phyloP scores from a whole-genome alignment of 2,888 invertebrate species.

The Drosophila acutilabella region DNA sequence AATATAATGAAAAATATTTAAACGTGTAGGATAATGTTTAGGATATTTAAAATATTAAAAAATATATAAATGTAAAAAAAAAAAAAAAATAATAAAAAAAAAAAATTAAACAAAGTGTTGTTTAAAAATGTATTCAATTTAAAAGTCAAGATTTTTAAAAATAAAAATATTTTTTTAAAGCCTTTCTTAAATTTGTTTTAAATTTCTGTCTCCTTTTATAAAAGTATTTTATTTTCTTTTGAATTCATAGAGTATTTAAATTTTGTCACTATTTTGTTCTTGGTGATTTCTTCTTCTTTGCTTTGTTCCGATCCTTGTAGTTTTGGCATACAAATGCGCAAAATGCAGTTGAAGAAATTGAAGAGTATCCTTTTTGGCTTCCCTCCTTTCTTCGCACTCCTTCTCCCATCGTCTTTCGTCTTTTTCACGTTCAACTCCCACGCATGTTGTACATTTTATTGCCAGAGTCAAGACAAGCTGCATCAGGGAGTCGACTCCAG shows the following conservation, averaged over 20 bases:
- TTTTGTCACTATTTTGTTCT: neutral
- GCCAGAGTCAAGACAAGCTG: constrained; percentile 47
- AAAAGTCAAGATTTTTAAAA: too few species aligned
- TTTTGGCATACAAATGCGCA: constrained; percentile 75
- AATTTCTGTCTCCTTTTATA: too few species aligned
- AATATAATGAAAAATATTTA: too few species aligned
- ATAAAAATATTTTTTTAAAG: too few species aligned
- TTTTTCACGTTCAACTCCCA: constrained; percentile 24
- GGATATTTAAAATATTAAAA: too few species aligned
- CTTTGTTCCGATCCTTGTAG: constrained; percentile 11
- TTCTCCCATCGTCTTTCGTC: neutral
- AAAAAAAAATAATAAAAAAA: too few species aligned
- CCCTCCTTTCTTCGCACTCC: neutral
- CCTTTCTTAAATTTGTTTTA: too few species aligned
- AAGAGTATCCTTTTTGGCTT: neutral
- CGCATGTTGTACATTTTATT: constrained; percentile 80
- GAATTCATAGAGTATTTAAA: constrained; percentile 1
- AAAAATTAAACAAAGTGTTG: too few species aligned
- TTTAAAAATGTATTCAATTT: too few species aligned
- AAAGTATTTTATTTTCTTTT: neutral
- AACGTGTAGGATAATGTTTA: too few species aligned
- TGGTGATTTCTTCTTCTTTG: neutral
- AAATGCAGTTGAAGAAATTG: constrained; percentile 58
- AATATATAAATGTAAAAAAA: too few species aligned
- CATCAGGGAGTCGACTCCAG: constrained; percentile 19